Percentiles rank a stretch among this genome's conserved stretches.
Conservation (phyloP, 2,888 invertebrate genomes). For the Pollenia amentaria region DNA sequence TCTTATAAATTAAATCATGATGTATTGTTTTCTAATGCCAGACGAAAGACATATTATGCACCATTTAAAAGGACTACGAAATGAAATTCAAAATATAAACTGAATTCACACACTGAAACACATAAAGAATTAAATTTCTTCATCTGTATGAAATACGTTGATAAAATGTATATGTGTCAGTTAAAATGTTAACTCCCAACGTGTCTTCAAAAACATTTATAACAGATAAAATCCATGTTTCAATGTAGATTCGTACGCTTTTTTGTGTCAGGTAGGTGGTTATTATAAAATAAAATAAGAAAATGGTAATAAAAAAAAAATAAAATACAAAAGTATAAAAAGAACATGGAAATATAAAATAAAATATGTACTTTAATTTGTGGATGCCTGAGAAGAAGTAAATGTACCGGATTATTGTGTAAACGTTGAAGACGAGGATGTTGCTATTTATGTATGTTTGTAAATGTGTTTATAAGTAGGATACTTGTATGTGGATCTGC, state of each 20-base stretch:
- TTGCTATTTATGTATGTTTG: constrained; percentile 12
- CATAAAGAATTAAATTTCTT: neutral
- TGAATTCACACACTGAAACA: constrained; percentile 6
- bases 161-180: neutral
- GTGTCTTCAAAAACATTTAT: constrained; percentile 47
- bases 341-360: neutral
- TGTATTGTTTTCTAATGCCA: constrained; percentile 41
- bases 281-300: constrained; percentile 25
- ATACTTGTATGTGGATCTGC: neutral
- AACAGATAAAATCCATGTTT: constrained; percentile 49
- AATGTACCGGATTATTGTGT: constrained; percentile 66
- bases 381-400: constrained; percentile 49
- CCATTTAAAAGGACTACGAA: constrained; percentile 36
- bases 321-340: neutral
- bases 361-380: constrained; percentile 61
- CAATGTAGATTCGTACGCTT: neutral
- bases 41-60: constrained; percentile 26
- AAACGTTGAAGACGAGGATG: constrained; percentile 41
- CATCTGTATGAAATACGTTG: neutral
- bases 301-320: neutral
- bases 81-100: constrained; percentile 4
- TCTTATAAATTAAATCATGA: constrained; percentile 44
- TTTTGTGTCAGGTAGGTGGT: constrained; percentile 16
- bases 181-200: constrained; percentile 21
- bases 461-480: constrained; percentile 7